Base-by-base conservation (phyloP, 1,140 invertebrate species). In the Atopsyche davidsoni region DNA sequence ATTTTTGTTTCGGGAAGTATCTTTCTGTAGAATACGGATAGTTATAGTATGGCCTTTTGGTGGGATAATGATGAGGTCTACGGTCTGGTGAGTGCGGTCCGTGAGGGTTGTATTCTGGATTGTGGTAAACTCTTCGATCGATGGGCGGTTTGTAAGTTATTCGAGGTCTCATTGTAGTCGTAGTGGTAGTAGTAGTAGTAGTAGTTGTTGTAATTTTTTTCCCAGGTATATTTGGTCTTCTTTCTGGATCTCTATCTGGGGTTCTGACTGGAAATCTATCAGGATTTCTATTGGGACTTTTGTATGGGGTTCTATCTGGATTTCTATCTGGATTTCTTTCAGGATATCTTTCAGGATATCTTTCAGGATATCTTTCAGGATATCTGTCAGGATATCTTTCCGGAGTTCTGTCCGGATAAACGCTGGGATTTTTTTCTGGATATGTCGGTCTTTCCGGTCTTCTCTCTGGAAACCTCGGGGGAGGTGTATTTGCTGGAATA, bases 401-500 rank as follows among this genome's bases (percentile, higher is more conserved):
- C 9, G 46, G 48, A 16, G n/a, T n/a, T 22, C 9, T 9, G 7
- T 7, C 16, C 7, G 18, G 40, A 23, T 4, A n/a, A 9, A 24
- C 7, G 17, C 28, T 25, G 6, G 44, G 44, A n/a, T 6, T 28
- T 22, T 34, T 3, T 36, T 46, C 44, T 11, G 43, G 44, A 4
- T 22, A 25, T 39, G 22, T 25, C 6, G 38, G 35, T 21, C 32
- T 46, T 53, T 49, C 25, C 1, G 48, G 41, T 34, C 64, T 64
- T 1, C 57, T 59, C 16, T 63, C 59, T 17, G 67, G 66, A 14
- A 36, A 36, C n/a, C 36, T 6, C 25, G 32, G 24, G 36, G 48
- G 40, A 62, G 16, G 66, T 68, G 3, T 66, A 67, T 13, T 69
- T 67, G 22, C 66, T 69, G 2, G 68, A 67, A 17, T 65, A 41